Percentiles rank a stretch among this genome's conserved stretches.
Conservation (phyloP, 2,113 vertebrate genomes). For the Barbus barbus region DNA sequence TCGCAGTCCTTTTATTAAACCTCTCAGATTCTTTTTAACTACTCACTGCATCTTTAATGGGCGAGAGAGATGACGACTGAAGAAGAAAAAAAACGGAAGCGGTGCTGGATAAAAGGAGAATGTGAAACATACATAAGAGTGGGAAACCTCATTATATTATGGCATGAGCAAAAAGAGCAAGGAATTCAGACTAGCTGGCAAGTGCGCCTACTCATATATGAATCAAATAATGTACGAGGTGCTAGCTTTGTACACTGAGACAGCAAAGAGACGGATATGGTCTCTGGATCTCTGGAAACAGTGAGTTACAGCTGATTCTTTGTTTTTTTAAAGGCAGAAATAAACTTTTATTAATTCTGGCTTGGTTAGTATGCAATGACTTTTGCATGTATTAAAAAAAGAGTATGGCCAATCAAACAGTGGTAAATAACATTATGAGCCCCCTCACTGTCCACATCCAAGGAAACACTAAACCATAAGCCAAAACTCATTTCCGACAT, state of each 20-base stretch:
- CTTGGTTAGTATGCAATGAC: slow-evolving; percentile 6
- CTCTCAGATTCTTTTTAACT: slow-evolving; percentile 43
- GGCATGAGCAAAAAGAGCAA: background rate
- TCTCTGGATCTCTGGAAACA: slow-evolving; percentile 53
- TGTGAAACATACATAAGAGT: slow-evolving; percentile 38
- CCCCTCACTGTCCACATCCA: slow-evolving; percentile 15
- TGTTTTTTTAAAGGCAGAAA: slow-evolving; percentile 35
- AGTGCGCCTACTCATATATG: slow-evolving; percentile 2
- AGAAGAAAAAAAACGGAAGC: background rate
- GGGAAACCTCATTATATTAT: slow-evolving; percentile 25
- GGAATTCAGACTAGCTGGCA: slow-evolving; percentile 5
- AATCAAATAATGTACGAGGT: slow-evolving; percentile 12
- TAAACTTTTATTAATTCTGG: slow-evolving; percentile 43
- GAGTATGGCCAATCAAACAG: slow-evolving; percentile 32
- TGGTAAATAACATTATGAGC: slow-evolving; percentile 37
- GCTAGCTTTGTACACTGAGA: background rate
- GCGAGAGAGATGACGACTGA: slow-evolving; percentile 28
- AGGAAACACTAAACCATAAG: background rate
- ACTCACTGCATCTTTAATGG: slow-evolving; percentile 53
- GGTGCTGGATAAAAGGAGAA: slow-evolving; percentile 43
- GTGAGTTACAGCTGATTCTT: slow-evolving; percentile 45
- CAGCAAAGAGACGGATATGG: slow-evolving; percentile 46
- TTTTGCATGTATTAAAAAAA: slow-evolving; percentile 18
- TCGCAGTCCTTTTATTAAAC: slow-evolving; percentile 53
- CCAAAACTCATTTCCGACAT: slow-evolving; percentile 13